Base-by-base conservation (phyloP, 2,888 invertebrate genomes). In the Tiliacea citrago region DNA sequence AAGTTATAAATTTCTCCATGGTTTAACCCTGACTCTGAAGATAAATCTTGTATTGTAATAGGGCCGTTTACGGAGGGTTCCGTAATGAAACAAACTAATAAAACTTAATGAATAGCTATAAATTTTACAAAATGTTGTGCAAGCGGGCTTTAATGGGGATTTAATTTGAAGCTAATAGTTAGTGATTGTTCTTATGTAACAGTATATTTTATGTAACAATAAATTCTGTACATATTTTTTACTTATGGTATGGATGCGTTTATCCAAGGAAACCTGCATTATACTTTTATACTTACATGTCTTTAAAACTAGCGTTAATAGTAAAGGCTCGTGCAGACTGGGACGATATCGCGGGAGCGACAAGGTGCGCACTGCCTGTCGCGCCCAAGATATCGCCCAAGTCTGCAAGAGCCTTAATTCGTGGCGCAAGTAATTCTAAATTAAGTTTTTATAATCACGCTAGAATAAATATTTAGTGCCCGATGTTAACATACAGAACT, bases 141-240 rank as follows among this genome's bases (percentile, higher is more conserved):
- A 69, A 66, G 9, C n/a, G 8, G n/a, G 2, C 29, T 35, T 42
- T 42, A 76, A 49, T 75, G 21, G 21, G 2, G 16, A 45, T 21
- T 53, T 57, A 45, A 78, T 35, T 47, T 39, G 42, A 69, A 35
- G 6, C 49, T 18, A 42, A 29, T 35, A 18, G 2, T 8, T 53
- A 16, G 58, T 68, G n/a, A 29, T 10, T 39, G 62, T 61, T 70
- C 45, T 62, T 58, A 58, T 58, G 13, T 6, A n/a, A n/a, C 6
- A 21, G 12, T 53, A 42, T 29, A 29, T 35, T 67, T 67, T 12
- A 49, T 16, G 29, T 49, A 29, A 16, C 8, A 51, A 35, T 8
- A 51, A 29, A 12, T 24, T 62, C 10, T 21, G 0, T 29, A 8
- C 18, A 13, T 29, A 12, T 42, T 29, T 45, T 13, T 62, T 9